Base-by-base conservation (phyloP, 2,888 invertebrate species). In the Noctua pronuba region DNA sequence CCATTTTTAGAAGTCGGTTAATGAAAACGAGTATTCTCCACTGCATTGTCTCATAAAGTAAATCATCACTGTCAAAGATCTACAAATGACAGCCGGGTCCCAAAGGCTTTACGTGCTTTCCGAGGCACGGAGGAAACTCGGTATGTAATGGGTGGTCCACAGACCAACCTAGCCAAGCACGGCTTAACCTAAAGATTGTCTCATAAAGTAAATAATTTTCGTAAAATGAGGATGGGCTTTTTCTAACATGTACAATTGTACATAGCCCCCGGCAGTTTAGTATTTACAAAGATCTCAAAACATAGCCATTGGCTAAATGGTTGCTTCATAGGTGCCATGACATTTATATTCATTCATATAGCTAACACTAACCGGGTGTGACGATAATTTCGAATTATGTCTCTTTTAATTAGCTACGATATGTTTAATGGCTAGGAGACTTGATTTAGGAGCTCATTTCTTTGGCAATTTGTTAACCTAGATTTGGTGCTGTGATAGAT, bases 301-400 rank as follows among this genome's bases (percentile, higher is more conserved):
- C 8, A 35, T 64, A 35, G 72, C 65, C 41, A 55, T 41, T 60
- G 71, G 68, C 68, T 6, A 38, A 68, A 68, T 41, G 10, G 74
- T 85, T 80, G 68, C 85, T 46, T 69, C 67, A 81, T 35, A 38
- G 60, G 65, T 41, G 38, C 60, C 71, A 49, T 72, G 75, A 80
- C 85, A 80, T 85, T 83, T 80, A 72, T 69, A 55, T 80, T 76
- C 60, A 60, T 80, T 75, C 64, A 85, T 72, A 13, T 28, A 60
- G 44, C 28, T 52, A 24, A 80, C 64, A 71, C 55, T 85, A 83
- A 73, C 81, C 55, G 1, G 10, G 8, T 55, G 35, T 21, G 76
- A 66, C 82, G 1, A 66, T 82, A 65, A 83, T 69, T 75, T 62
- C 35, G 46, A 49, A 82, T 85, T 72, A 72, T 60, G 71, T 81